Percentiles rank a stretch among this genome's conserved stretches.
These are phyloP conservation scores for Cercocebus atys DNA, from an alignment of 2,113 vertebrate species.

Conservation along the genomic window DNA sequence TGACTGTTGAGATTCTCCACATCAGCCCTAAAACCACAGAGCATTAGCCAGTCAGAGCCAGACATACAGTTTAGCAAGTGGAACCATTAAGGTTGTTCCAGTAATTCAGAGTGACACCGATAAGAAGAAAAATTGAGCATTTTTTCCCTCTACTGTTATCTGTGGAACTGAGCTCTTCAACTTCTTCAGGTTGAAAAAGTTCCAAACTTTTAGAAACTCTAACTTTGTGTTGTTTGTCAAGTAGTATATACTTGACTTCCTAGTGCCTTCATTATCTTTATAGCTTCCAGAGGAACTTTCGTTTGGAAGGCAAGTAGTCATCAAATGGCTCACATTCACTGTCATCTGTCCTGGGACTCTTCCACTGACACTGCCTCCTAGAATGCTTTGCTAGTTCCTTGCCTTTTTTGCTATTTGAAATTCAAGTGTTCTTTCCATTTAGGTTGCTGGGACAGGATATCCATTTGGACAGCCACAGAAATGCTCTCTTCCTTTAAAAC, in stretches of 20 bases:
- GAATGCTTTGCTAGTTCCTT: background rate
- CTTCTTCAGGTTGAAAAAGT: background rate
- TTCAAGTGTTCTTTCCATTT: background rate
- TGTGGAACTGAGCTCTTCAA: background rate
- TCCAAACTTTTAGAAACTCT: background rate
- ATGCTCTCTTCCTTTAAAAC: background rate
- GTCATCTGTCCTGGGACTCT: background rate
- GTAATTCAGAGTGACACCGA: background rate
- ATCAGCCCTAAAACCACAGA: conserved; percentile 81
- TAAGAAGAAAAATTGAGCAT: background rate
- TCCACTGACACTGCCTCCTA: background rate
- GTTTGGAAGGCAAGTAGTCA: background rate
- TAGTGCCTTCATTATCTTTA: background rate
- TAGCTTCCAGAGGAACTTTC: background rate
- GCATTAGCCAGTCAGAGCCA: rapidly evolving
- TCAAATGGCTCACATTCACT: background rate
- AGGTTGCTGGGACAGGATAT: background rate
- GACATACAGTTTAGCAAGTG: background rate
- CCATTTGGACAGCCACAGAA: background rate
- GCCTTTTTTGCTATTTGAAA: background rate
- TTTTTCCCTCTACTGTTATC: background rate
- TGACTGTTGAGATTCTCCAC: conserved; percentile 86
- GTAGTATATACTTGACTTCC: background rate
- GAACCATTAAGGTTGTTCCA: background rate
- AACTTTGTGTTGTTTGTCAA: background rate